These are phyloP conservation scores for Rhaphigaster nebulosa DNA, from an alignment of 2,888 invertebrate genomes.

Conservation along the genomic window DNA sequence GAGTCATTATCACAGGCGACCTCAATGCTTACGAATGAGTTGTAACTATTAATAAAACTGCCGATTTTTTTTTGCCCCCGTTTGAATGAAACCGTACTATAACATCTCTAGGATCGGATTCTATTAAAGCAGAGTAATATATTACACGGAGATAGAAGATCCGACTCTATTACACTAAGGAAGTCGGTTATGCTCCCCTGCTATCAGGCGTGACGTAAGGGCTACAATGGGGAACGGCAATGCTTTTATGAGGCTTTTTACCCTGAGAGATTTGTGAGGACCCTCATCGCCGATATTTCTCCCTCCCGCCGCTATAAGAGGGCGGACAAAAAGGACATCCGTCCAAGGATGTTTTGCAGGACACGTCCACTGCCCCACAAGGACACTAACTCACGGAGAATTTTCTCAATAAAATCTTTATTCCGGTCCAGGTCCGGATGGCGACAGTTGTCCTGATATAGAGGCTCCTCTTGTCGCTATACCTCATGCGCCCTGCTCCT, in stretches of 20 bases:
- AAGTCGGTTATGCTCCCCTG: conserved; percentile 46
- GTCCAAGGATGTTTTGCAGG: conserved; percentile 51
- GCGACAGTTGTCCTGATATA: conserved; percentile 64
- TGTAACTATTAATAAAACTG: not conserved
- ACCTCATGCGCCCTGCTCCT: not conserved
- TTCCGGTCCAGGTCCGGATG: conserved; percentile 61
- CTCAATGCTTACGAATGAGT: not conserved
- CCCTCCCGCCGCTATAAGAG: not conserved
- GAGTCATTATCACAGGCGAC: not conserved
- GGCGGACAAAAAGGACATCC: conserved; percentile 50
- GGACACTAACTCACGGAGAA: conserved; percentile 57
- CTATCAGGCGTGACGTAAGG: conserved; percentile 45
- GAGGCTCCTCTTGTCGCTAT: conserved; percentile 24
- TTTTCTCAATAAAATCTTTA: conserved; percentile 64
- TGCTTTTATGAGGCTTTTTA: conserved; percentile 57
- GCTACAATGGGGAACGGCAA: conserved; percentile 50
- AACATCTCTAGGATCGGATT: not conserved
- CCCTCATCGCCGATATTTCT: conserved; percentile 17
- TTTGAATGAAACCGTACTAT: not conserved
- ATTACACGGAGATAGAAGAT: not conserved
- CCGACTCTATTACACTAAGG: conserved; percentile 46
- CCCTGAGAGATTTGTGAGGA: conserved; percentile 44
- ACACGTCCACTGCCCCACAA: conserved; percentile 48
- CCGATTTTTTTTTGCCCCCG: not conserved
- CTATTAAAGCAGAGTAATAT: not conserved